phyloP scores from a whole-genome alignment of 1,140 invertebrate species.

The Glossosoma conforme region DNA sequence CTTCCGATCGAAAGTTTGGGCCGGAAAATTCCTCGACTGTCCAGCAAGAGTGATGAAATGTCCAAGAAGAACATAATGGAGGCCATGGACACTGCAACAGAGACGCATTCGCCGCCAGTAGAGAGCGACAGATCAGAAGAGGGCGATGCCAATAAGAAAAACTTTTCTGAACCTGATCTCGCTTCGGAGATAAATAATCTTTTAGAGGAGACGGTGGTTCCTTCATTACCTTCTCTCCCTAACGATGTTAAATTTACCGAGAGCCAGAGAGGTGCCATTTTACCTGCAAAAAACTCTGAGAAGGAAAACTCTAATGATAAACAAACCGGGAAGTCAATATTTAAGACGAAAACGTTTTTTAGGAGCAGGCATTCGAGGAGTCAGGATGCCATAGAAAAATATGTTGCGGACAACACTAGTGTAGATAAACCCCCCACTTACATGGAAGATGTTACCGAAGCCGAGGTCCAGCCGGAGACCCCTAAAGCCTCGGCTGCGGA shows the following conservation, averaged over 20 bases:
- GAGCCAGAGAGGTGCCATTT: constrained; percentile 13
- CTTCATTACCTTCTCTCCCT: constrained; percentile 46
- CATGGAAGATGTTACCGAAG: constrained; percentile 19
- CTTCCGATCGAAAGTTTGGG: constrained; percentile 45
- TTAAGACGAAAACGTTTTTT: constrained; percentile 52
- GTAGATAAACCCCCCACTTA: constrained; percentile 24
- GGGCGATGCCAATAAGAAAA: not conserved
- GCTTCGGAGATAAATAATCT: constrained; percentile 51
- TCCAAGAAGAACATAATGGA: constrained; percentile 9
- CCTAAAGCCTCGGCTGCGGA: not conserved
- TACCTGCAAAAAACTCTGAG: constrained; percentile 44
- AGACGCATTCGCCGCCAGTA: not conserved
- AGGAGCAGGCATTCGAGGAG: constrained; percentile 49
- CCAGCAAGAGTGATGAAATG: constrained; percentile 17
- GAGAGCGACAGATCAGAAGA: not conserved
- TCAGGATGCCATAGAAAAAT: constrained; percentile 51
- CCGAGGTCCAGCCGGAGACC: not conserved
- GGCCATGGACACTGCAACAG: not conserved
- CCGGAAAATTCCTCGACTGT: constrained; percentile 49
- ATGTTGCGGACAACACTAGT: constrained; percentile 39
- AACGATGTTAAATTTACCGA: constrained; percentile 43
- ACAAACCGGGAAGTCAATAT: constrained; percentile 42
- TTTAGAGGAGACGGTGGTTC: constrained; percentile 52
- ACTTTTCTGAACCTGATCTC: constrained; percentile 46
- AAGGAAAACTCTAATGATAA: constrained; percentile 41